Conservation (phyloP, 2,113 vertebrate species). For the Emberiza fucata region DNA sequence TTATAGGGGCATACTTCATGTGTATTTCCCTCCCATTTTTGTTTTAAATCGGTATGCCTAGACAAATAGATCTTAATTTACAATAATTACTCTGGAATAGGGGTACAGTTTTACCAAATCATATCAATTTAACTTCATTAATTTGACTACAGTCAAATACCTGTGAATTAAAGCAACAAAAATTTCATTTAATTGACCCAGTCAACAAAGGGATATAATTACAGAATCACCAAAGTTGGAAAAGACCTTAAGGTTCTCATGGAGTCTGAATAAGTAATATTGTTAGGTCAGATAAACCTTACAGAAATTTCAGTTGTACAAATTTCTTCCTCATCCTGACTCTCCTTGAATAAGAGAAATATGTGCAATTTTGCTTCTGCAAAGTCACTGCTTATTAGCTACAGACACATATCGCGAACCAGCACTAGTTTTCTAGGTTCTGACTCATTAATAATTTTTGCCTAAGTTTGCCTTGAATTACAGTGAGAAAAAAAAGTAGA, state of each 20-base stretch:
- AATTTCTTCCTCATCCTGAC: not conserved
- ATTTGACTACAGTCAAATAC: not conserved
- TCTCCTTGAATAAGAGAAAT: not conserved
- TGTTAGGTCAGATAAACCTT: not conserved
- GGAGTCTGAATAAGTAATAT: not conserved
- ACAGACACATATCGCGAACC: not conserved
- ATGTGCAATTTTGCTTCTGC: not conserved
- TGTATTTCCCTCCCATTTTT: not conserved
- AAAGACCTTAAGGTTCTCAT: not conserved
- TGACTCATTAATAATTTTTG: not conserved
- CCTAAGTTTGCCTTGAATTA: not conserved
- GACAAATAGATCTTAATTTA: not conserved
- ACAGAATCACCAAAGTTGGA: not conserved
- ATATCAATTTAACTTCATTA: not conserved
- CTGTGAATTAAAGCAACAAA: not conserved
- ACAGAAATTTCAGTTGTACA: not conserved
- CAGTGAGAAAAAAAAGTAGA: not conserved
- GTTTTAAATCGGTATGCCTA: not conserved
- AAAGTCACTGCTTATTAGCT: not conserved
- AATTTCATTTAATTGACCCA: not conserved
- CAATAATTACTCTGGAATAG: not conserved
- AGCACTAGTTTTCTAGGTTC: not conserved
- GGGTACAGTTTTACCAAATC: not conserved
- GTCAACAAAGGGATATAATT: not conserved
- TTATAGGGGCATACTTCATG: not conserved